Conservation (phyloP, 2,888 invertebrate species). For the Agrochola circellaris region DNA sequence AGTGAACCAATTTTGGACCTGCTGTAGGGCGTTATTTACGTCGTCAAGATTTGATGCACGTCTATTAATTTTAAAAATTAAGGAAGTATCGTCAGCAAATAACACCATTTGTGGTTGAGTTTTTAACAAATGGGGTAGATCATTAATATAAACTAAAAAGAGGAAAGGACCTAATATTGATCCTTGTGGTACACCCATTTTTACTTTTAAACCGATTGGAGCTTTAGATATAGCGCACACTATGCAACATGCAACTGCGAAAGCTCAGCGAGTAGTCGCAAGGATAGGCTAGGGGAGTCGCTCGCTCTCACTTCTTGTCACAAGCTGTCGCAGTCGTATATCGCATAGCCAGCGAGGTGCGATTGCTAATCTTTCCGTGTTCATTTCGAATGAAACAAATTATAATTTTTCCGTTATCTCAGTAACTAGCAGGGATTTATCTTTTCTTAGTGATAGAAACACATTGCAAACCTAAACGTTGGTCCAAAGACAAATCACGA, state of each 20-base stretch:
- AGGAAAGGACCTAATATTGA: no score
- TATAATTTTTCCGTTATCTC: neutral
- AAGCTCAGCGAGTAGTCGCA: neutral
- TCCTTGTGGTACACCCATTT: no score
- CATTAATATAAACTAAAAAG: no score
- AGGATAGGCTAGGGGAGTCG: neutral
- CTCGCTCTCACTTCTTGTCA: neutral
- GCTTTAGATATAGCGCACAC: neutral
- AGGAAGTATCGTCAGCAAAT: no score
- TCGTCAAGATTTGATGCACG: no score
- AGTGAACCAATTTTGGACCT: no score
- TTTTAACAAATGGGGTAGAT: no score
- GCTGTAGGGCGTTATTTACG: no score
- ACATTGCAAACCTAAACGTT: neutral
- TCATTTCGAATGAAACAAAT: neutral
- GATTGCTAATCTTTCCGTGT: neutral
- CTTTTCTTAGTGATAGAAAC: neutral
- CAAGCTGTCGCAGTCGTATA: neutral
- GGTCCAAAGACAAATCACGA: neutral
- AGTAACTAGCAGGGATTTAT: neutral
- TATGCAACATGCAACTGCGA: neutral
- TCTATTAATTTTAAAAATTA: no score
- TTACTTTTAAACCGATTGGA: no score
- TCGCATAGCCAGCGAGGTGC: neutral
- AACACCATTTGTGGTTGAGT: no score